Evolutionary conservation across 2,797 vertebrate species (phyloP).

Genomic region (Sebastiscus tertius): DNA sequence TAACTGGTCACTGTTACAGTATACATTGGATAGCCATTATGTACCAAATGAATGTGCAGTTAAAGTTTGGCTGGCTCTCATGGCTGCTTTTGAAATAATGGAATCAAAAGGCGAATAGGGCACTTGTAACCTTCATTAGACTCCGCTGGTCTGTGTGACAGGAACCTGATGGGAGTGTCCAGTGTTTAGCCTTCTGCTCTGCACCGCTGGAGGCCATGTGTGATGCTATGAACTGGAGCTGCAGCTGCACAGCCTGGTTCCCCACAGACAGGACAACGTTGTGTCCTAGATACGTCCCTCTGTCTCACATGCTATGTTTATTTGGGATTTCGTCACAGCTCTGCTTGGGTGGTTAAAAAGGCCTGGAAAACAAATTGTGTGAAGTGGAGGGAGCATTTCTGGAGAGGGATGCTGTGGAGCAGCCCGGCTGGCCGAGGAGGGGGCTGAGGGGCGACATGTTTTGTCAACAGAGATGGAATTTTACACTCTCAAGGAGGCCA

Average conservation of each 20-base stretch:
- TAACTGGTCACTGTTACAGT: too few relatives aligned
- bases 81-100: background rate
- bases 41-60: too few relatives aligned
- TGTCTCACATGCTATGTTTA: conserved; percentile 35
- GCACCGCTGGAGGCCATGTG: conserved; percentile 16
- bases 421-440: conserved; percentile 1
- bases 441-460: conserved; percentile 2
- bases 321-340: conserved; percentile 34
- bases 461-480: conserved; percentile 59
- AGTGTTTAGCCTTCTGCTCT: conserved; percentile 1
- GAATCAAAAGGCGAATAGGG: background rate
- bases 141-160: background rate
- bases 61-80: background rate
- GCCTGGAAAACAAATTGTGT: conserved; percentile 18
- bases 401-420: background rate
- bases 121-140: background rate
- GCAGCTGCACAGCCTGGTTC: conserved; percentile 67
- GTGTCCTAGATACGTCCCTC: conserved; percentile 34
- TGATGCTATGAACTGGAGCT: background rate
- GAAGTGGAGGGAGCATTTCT: background rate
- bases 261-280: conserved; percentile 52
- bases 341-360: conserved; percentile 5
- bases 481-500: conserved; percentile 9
- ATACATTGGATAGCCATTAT: too few relatives aligned
- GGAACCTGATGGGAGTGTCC: background rate